Conservation (phyloP, 1,140 invertebrate genomes). For the Heterodera carotae region DNA sequence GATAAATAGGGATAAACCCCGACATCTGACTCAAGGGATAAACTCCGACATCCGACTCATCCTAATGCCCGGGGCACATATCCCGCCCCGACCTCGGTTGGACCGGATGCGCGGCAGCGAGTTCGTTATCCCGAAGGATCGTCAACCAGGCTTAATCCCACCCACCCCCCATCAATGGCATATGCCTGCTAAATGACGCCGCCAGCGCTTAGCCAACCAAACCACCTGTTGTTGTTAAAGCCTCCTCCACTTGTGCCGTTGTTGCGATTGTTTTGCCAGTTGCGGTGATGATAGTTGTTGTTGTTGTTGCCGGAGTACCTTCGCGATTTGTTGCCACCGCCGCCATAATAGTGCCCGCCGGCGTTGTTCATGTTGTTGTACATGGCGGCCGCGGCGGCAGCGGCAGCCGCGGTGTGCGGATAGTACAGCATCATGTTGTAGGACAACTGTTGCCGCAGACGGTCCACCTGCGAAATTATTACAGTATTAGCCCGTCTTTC, state of each 20-base stretch:
- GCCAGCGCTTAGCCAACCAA: too few species aligned
- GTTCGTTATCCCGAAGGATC: too few species aligned
- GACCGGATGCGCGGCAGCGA: too few species aligned
- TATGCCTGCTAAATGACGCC: too few species aligned
- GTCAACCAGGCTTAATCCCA: too few species aligned
- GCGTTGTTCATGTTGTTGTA: constrained; percentile 11
- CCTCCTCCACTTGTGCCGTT: neutral
- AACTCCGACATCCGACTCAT: too few species aligned
- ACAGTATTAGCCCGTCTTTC: too few species aligned
- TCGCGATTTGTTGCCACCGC: neutral
- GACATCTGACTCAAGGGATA: too few species aligned
- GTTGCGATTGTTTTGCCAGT: constrained; percentile 24
- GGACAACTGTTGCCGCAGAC: constrained; percentile 36
- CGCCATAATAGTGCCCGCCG: neutral
- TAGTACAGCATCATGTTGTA: constrained; percentile 38
- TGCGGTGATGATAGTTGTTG: neutral
- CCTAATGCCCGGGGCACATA: too few species aligned
- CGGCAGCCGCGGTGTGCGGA: neutral
- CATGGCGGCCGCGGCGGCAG: neutral
- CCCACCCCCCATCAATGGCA: too few species aligned
- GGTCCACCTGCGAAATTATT: constrained; percentile 27
- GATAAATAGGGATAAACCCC: too few species aligned
- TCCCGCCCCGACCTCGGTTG: too few species aligned
- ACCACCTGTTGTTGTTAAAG: neutral
- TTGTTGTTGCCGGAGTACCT: neutral